phyloP scores from a whole-genome alignment of 2,797 vertebrate species.

The Carcharodon carcharias region DNA sequence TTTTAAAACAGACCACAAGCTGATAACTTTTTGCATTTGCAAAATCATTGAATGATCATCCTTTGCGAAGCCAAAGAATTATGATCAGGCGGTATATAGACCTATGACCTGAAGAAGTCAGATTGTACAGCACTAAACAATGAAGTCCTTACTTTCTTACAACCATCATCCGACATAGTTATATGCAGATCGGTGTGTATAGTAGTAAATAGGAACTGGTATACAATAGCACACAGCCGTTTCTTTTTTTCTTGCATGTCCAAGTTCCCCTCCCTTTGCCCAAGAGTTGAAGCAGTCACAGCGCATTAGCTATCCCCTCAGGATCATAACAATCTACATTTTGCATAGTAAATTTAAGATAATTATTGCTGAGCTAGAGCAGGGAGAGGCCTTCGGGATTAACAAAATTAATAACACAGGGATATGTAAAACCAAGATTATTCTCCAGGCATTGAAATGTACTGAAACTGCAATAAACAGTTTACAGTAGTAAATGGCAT shows the following conservation, averaged over 20 bases:
- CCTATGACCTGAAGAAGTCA: slow-evolving; percentile 36
- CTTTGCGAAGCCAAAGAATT: slow-evolving; percentile 41
- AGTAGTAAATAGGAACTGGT: not conserved
- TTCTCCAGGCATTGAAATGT: not conserved
- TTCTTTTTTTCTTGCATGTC: not conserved
- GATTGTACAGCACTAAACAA: not conserved
- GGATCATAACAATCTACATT: slow-evolving; percentile 36
- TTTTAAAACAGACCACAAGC: slow-evolving; percentile 45
- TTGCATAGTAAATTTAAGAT: slow-evolving; percentile 32
- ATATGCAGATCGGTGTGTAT: not conserved
- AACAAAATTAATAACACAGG: slow-evolving; percentile 36
- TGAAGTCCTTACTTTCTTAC: not conserved
- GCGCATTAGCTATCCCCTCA: slow-evolving; percentile 42
- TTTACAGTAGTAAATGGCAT: slow-evolving; percentile 40
- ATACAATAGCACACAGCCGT: not conserved
- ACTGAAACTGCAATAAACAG: slow-evolving; percentile 41
- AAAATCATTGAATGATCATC: slow-evolving; percentile 42
- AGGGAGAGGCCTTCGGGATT: slow-evolving; percentile 14
- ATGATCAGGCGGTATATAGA: slow-evolving; percentile 40
- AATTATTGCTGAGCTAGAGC: slow-evolving; percentile 27
- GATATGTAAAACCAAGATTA: slow-evolving; percentile 40
- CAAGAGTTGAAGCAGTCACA: slow-evolving; percentile 39
- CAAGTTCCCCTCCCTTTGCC: not conserved
- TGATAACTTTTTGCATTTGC: slow-evolving; percentile 40
- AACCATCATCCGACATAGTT: not conserved